phyloP scores from a whole-genome alignment of 2,888 invertebrate species.

The Protula sp. region DNA sequence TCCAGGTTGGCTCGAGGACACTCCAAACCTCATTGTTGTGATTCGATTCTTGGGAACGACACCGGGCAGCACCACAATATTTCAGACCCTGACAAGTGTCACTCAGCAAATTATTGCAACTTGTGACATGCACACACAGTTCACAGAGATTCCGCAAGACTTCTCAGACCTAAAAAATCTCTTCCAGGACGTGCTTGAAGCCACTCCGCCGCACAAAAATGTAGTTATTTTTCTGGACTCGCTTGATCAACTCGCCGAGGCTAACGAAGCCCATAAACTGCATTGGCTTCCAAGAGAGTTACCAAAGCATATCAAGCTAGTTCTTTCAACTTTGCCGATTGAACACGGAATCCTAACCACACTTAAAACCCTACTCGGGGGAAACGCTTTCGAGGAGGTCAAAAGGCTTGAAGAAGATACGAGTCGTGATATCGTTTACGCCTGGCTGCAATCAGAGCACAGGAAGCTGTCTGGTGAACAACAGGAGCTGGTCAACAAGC shows the following conservation, averaged over 20 bases:
- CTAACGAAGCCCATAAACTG: constrained; percentile 33
- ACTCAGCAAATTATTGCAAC: constrained; percentile 34
- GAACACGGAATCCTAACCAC: constrained; percentile 54
- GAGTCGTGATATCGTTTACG: constrained; percentile 3
- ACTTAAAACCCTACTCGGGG: constrained; percentile 79
- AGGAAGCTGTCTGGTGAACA: constrained; percentile 20
- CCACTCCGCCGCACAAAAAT: constrained; percentile 32
- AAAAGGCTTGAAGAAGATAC: constrained; percentile 2
- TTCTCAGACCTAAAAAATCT: constrained; percentile 29
- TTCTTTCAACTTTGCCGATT: constrained; percentile 32
- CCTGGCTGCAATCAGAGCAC: constrained; percentile 65
- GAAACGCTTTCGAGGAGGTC: constrained; percentile 71
- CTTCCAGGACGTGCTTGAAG: constrained; percentile 30
- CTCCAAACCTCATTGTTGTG: constrained; percentile 17
- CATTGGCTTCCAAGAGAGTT: constrained; percentile 39
- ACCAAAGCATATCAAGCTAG: constrained; percentile 35
- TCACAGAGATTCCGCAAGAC: constrained; percentile 16
- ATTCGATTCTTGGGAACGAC: constrained; percentile 40
- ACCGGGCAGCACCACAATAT: constrained; percentile 34
- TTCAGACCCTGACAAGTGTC: constrained; percentile 31
- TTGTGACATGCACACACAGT: constrained; percentile 1
- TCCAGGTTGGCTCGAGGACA: not conserved
- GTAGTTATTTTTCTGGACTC: constrained; percentile 37
- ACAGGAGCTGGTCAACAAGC: constrained; percentile 29
- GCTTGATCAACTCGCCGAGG: constrained; percentile 31